phyloP scores from a whole-genome alignment of 2,113 vertebrate genomes.

The Mustela nigripes region DNA sequence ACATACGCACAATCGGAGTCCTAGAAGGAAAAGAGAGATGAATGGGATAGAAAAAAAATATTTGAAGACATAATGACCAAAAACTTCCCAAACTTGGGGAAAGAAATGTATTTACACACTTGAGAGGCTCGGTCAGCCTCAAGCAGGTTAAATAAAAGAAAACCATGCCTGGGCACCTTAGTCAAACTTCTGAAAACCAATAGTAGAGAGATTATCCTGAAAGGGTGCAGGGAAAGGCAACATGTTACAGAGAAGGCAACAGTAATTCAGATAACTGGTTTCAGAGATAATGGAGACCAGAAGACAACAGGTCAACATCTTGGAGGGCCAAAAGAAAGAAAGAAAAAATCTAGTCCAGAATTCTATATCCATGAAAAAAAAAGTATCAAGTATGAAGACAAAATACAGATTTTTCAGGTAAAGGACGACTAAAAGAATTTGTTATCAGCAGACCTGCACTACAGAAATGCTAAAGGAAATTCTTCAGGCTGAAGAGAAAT shows the following conservation, averaged over 20 bases:
- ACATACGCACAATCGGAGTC: not conserved
- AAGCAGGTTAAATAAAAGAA: not conserved
- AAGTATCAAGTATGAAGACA: not conserved
- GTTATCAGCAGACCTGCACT: not conserved
- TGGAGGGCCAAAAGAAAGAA: not conserved
- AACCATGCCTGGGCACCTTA: not conserved
- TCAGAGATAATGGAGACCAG: not conserved
- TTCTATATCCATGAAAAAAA: not conserved
- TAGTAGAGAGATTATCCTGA: not conserved
- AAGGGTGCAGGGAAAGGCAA: not conserved
- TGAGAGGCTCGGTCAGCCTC: not conserved
- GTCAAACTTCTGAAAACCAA: not conserved
- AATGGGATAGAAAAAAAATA: not conserved
- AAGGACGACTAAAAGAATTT: not conserved
- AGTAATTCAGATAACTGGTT: not conserved
- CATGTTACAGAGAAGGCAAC: not conserved
- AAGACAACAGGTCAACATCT: not conserved
- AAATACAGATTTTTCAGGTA: not conserved
- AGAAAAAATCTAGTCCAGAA: not conserved
- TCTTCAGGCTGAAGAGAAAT: not conserved
- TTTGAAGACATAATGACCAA: not conserved
- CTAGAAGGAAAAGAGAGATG: not conserved
- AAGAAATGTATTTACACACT: not conserved
- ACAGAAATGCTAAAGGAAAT: not conserved
- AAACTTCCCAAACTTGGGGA: not conserved